phyloP scores from a whole-genome alignment of 2,113 vertebrate species.

The Bos taurus region ARS-UCD2.0 NC_037328.1:47721001-47721500 shows the following conservation, averaged over 20 bases:
- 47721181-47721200: not conserved
- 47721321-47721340: no score
- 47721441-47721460: no score
- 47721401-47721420: no score
- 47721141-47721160: not conserved
- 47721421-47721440: no score
- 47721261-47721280: not conserved
- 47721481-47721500: no score
- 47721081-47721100: not conserved
- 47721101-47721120: not conserved
- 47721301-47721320: not conserved
- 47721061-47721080: not conserved
- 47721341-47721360: no score
- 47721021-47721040: not conserved
- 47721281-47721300: not conserved
- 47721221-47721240: not conserved
- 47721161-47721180: accelerated
- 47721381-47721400: no score
- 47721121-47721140: not conserved
- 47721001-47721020: not conserved
- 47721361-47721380: no score
- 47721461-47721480: no score
- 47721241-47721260: not conserved
- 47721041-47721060: not conserved
- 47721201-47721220: not conserved